Evolutionary conservation across 2,113 vertebrate genomes (phyloP).

Genomic region (Mormoops blainvillei): DNA sequence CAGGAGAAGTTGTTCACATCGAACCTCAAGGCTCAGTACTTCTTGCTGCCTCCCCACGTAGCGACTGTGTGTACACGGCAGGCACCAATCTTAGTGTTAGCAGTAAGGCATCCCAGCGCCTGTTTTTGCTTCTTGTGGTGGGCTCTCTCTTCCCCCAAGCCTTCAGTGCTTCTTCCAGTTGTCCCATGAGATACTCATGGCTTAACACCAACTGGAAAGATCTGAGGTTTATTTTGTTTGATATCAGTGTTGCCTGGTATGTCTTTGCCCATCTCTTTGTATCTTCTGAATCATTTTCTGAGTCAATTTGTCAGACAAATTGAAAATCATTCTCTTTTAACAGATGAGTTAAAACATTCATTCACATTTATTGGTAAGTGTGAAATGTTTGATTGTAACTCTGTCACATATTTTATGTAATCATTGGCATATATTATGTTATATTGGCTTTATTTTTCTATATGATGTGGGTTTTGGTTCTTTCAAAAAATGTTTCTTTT

Average conservation of each 20-base stretch:
- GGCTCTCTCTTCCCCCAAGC: conserved; percentile 94
- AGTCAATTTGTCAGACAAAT: not conserved
- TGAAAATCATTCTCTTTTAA: conserved; percentile 2
- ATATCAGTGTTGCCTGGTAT: not conserved
- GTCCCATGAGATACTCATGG: conserved; percentile 88
- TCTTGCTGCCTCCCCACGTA: conserved; percentile 93
- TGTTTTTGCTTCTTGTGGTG: conserved; percentile 96
- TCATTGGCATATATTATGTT: not conserved
- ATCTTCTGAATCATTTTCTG: not conserved
- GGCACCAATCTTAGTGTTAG: conserved; percentile 93
- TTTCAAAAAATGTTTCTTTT: not conserved
- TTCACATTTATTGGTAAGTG: not conserved
- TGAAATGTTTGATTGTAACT: not conserved
- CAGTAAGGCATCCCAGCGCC: conserved; percentile 85
- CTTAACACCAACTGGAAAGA: not conserved
- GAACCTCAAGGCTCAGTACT: conserved; percentile 90
- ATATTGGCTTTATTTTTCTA: not conserved
- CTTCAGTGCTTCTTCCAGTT: conserved; percentile 90
- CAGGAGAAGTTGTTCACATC: conserved; percentile 94
- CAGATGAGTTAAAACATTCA: not conserved
- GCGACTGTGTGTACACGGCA: conserved; percentile 92
- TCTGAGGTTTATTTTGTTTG: not conserved
- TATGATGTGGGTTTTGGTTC: not conserved
- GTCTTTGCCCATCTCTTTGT: not conserved
- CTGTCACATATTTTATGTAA: not conserved